Evolutionary conservation across 2,888 invertebrate genomes (phyloP).

Genomic region (Pteria penguin): DNA sequence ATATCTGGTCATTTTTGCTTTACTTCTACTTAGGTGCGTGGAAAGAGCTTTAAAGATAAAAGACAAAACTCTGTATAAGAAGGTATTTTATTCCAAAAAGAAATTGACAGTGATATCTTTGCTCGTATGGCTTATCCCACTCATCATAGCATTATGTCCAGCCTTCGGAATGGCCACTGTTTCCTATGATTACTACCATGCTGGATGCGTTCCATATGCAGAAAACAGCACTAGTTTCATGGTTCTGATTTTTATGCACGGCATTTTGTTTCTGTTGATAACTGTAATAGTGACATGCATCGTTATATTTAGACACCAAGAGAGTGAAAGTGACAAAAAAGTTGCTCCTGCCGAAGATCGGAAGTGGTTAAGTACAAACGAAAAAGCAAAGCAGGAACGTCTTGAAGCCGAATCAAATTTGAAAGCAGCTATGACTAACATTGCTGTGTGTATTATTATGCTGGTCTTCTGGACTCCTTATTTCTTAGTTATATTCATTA

Average conservation of each 20-base stretch:
- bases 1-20: conserved; percentile 14
- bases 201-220: conserved; percentile 14
- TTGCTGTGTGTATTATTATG: not conserved
- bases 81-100: conserved; percentile 7
- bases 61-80: conserved; percentile 7
- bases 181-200: conserved; percentile 22
- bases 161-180: conserved; percentile 2
- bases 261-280: not conserved
- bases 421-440: conserved; percentile 11
- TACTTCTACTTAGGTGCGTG: conserved; percentile 8
- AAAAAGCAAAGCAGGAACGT: not conserved
- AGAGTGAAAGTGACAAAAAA: not conserved
- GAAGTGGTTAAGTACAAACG: not conserved
- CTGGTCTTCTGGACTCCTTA: conserved; percentile 13
- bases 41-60: conserved; percentile 15
- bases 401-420: not conserved
- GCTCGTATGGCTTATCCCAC: conserved; percentile 1
- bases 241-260: conserved; percentile 1
- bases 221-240: conserved; percentile 7
- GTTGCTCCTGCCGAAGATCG: not conserved
- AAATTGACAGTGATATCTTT: not conserved
- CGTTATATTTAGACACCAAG: conserved; percentile 2
- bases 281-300: conserved; percentile 2
- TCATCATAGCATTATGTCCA: not conserved
- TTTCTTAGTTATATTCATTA: conserved; percentile 14